These are phyloP conservation scores for Neolamprologus cancellatus DNA, from an alignment of 2,113 vertebrate genomes.

Conservation along the genomic window DNA sequence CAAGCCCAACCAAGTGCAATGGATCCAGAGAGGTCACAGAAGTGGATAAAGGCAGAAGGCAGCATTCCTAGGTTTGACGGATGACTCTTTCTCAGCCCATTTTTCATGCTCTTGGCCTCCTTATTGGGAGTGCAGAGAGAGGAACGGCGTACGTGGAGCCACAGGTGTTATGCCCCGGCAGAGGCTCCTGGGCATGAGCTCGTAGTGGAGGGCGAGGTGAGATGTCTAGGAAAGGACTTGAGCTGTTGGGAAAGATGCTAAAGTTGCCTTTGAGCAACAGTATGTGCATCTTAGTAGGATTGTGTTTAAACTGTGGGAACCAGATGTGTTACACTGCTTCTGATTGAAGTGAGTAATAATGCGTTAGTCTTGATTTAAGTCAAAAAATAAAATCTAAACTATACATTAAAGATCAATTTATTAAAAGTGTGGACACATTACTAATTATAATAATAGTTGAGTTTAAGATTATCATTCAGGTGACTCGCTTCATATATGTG, in stretches of 20 bases:
- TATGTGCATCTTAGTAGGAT: neutral
- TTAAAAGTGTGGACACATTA: neutral
- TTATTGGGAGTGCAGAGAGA: neutral
- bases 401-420: neutral
- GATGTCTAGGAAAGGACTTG: neutral
- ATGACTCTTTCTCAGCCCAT: constrained; percentile 41
- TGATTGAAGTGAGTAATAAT: neutral
- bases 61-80: constrained; percentile 56
- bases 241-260: neutral
- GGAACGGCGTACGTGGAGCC: neutral
- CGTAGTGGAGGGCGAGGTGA: neutral
- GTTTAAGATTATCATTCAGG: neutral
- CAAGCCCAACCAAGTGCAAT: constrained; percentile 16
- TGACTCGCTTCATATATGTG: neutral
- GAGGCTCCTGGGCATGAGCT: neutral
- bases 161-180: constrained; percentile 39
- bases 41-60: constrained; percentile 19
- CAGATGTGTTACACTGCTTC: neutral
- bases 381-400: neutral
- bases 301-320: neutral
- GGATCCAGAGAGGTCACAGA: constrained; percentile 13
- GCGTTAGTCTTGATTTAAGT: neutral
- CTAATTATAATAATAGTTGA: neutral
- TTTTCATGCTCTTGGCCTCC: constrained; percentile 49
- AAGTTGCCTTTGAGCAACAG: neutral